These are phyloP conservation scores for Phragmatobia fuliginosa DNA, from an alignment of 2,888 invertebrate genomes.

Conservation along the genomic window DNA sequence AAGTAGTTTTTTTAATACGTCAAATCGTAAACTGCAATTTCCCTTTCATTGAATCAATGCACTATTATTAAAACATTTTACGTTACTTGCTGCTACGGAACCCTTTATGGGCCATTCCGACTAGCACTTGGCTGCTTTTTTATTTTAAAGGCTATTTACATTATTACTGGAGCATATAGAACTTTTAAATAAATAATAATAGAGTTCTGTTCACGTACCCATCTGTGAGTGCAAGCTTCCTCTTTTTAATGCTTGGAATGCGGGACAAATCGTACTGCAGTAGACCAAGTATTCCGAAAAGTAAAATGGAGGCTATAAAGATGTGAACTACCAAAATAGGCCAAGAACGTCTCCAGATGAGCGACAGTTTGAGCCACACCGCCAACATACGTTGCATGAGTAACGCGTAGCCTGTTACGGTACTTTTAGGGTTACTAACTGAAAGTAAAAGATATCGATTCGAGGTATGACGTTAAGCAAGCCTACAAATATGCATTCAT, in stretches of 20 bases:
- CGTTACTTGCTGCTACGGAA: too few species aligned
- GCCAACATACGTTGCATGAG: constrained; percentile 88
- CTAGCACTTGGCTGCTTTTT: too few species aligned
- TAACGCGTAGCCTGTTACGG: constrained; percentile 65
- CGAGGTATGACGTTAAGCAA: background rate
- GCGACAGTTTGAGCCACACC: constrained; percentile 88
- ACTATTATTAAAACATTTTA: too few species aligned
- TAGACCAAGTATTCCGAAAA: constrained; percentile 87
- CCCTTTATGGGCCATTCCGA: too few species aligned
- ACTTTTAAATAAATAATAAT: background rate
- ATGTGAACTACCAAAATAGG: constrained; percentile 89
- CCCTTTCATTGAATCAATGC: too few species aligned
- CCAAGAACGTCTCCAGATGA: constrained; percentile 90
- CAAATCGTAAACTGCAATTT: too few species aligned
- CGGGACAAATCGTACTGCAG: constrained; percentile 67
- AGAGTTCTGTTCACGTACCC: constrained; percentile 57
- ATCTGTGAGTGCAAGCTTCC: constrained; percentile 82
- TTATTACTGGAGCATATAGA: background rate
- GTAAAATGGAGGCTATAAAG: constrained; percentile 89
- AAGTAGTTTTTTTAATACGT: too few species aligned
- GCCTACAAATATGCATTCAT: background rate
- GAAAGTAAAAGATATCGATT: background rate
- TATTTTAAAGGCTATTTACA: background rate
- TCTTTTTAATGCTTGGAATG: constrained; percentile 80
- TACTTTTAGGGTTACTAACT: constrained; percentile 65